Evolutionary conservation across 2,797 vertebrate species (phyloP).

Genomic region (Argya squamiceps): DNA sequence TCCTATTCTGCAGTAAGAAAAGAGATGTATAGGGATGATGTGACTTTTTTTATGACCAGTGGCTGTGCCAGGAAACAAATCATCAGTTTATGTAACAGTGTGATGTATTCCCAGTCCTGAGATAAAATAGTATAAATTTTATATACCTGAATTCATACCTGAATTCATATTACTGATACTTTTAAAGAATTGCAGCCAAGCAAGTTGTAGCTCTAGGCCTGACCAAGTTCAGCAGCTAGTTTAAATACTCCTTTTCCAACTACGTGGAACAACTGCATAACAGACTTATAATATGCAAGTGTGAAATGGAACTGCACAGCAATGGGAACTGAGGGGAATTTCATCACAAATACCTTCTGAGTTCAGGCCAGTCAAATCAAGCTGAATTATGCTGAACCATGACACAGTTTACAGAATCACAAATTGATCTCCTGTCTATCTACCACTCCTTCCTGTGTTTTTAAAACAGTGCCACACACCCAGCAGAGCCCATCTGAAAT

Average conservation of each 20-base stretch:
- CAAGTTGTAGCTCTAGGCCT: neutral
- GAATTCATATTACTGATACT: neutral
- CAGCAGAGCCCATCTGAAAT: neutral
- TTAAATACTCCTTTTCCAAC: neutral
- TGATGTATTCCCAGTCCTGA: neutral
- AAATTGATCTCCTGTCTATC: neutral
- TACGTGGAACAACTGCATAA: neutral
- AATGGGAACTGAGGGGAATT: neutral
- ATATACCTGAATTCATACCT: rapidly evolving
- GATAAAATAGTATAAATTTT: too few relatives aligned
- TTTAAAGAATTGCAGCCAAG: neutral
- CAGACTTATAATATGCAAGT: neutral
- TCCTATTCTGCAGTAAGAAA: neutral
- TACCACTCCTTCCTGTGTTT: neutral
- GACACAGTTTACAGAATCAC: neutral
- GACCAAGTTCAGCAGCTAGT: neutral
- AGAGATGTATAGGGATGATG: neutral
- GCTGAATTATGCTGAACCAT: neutral
- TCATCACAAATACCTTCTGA: neutral
- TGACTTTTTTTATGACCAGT: neutral
- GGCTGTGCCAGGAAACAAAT: neutral
- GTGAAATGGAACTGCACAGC: neutral
- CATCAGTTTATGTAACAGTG: neutral
- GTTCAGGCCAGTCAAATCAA: neutral
- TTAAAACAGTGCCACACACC: neutral